These are phyloP conservation scores for Cyclophora punctaria DNA, from an alignment of 2,888 invertebrate species.

Conservation along the genomic window DNA sequence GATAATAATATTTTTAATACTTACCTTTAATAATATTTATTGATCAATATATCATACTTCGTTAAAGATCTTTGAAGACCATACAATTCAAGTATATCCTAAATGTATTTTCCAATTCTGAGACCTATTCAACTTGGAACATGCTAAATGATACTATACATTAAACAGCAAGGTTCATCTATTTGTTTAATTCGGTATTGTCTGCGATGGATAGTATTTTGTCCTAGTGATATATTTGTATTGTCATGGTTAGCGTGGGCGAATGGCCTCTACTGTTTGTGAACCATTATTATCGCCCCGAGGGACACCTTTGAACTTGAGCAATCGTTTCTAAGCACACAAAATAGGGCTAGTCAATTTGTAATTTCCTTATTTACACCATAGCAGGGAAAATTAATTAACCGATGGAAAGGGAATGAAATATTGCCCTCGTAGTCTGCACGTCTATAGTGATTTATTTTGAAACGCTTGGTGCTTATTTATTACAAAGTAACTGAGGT, in stretches of 20 bases:
- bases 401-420: not conserved
- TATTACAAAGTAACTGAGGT: too few species aligned
- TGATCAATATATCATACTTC: too few species aligned
- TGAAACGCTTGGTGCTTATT: too few species aligned
- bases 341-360: slow-evolving; percentile 1
- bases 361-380: not conserved
- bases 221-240: slow-evolving; percentile 25
- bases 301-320: slow-evolving; percentile 45
- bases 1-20: slow-evolving; percentile 21
- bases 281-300: slow-evolving; percentile 30
- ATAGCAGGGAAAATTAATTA: not conserved
- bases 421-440: too few species aligned
- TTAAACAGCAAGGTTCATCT: too few species aligned
- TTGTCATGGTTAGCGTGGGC: slow-evolving; percentile 26
- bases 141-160: too few species aligned
- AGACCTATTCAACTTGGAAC: too few species aligned
- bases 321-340: slow-evolving; percentile 25
- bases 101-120: too few species aligned
- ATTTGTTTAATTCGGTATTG: slow-evolving; percentile 12
- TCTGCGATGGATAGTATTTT: slow-evolving; percentile 23
- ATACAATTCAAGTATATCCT: too few species aligned
- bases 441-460: too few species aligned
- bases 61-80: too few species aligned
- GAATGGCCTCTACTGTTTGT: slow-evolving; percentile 18
- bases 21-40: too few species aligned